Percentiles rank a stretch among this genome's conserved stretches.
Evolutionary conservation across 1,140 invertebrate genomes (phyloP).

Genomic region (Ganaspis sp.): DNA sequence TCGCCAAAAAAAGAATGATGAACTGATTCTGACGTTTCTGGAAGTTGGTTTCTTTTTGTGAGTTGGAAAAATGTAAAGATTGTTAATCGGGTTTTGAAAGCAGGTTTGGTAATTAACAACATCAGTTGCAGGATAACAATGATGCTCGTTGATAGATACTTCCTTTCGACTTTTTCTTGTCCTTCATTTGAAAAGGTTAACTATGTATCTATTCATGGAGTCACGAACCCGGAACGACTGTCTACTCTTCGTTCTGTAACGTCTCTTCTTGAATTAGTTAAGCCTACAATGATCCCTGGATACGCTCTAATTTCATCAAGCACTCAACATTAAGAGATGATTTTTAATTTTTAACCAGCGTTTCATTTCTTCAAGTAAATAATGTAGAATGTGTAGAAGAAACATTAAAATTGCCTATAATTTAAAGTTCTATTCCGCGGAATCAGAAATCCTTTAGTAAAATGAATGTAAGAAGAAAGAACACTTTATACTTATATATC

Average conservation of each 20-base stretch:
- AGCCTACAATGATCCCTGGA: constrained; percentile 8
- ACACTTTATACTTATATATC: no score
- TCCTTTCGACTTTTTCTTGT: neutral
- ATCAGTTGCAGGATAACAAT: neutral
- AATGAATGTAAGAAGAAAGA: no score
- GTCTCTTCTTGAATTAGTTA: neutral
- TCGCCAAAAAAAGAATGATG: neutral
- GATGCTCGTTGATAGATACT: constrained; percentile 33
- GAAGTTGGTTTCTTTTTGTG: neutral
- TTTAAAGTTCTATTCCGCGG: no score
- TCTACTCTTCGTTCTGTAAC: constrained; percentile 13
- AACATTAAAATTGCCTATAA: no score
- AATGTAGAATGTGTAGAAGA: no score
- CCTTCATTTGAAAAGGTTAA: constrained; percentile 29
- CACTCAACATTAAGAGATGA: neutral
- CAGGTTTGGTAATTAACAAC: constrained; percentile 36
- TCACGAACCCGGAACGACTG: constrained; percentile 31
- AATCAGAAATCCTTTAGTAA: no score
- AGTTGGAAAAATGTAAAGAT: neutral
- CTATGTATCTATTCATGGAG: constrained; percentile 16
- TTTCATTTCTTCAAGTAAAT: neutral
- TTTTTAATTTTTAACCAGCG: neutral
- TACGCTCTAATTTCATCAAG: constrained; percentile 17
- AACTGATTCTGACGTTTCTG: neutral
- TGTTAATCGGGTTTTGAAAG: constrained; percentile 29